phyloP scores from a whole-genome alignment of 1,140 invertebrate genomes.

The Zaprionus ghesquierei region DNA sequence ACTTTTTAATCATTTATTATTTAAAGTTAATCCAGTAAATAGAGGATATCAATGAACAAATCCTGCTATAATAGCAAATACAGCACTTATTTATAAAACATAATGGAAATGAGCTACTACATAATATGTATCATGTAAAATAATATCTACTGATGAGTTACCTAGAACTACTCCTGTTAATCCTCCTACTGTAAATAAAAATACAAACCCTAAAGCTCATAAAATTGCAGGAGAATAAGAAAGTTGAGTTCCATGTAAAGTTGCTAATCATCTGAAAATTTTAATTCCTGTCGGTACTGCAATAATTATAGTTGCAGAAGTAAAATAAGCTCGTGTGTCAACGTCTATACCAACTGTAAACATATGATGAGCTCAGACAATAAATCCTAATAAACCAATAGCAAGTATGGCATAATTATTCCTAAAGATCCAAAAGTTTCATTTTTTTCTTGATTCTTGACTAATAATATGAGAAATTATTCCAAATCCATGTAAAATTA shows the following conservation, averaged over 20 bases:
- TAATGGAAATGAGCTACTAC: conserved; percentile 90
- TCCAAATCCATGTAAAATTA: conserved; percentile 87
- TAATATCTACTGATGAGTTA: conserved; percentile 88
- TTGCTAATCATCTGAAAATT: conserved; percentile 87
- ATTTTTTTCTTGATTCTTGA: conserved; percentile 85
- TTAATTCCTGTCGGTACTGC: conserved; percentile 87
- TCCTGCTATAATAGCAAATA: conserved; percentile 88
- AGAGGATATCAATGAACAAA: conserved; percentile 87
- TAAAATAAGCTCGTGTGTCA: conserved; percentile 89
- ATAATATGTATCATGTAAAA: conserved; percentile 90
- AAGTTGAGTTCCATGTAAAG: conserved; percentile 84
- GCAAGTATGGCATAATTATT: conserved; percentile 87
- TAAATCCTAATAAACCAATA: conserved; percentile 87
- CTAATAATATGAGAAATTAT: conserved; percentile 87
- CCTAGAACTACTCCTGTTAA: conserved; percentile 87
- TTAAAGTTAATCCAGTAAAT: conserved; percentile 85
- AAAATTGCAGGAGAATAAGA: conserved; percentile 66
- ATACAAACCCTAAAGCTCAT: conserved; percentile 86
- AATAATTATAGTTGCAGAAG: conserved; percentile 89
- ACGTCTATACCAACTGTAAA: conserved; percentile 89
- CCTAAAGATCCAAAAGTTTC: conserved; percentile 85
- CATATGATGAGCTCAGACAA: conserved; percentile 88
- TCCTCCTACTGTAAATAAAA: conserved; percentile 87
- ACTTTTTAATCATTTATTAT: conserved; percentile 85
- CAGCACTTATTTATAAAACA: conserved; percentile 86